Evolutionary conservation across 2,888 invertebrate species (phyloP).

Genomic region (Dynastes maya): DNA sequence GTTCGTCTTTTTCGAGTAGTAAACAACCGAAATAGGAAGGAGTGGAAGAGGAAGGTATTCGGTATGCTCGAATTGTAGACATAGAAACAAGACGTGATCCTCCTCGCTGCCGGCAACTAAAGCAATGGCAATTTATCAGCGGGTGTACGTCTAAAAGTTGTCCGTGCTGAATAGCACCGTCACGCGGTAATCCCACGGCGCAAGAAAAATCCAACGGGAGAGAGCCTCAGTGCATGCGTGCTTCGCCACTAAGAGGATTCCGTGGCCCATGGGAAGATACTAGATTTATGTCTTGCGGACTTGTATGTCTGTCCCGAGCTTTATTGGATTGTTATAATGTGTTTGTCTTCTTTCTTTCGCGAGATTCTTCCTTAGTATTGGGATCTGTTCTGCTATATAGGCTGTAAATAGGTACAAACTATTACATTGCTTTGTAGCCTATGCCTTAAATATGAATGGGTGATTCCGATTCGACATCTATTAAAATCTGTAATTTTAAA

Average conservation of each 20-base stretch:
- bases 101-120: constrained; percentile 33
- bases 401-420: too few relatives aligned
- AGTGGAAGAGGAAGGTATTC: constrained; percentile 28
- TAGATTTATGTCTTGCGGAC: constrained; percentile 69
- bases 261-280: constrained; percentile 63
- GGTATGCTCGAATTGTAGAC: constrained; percentile 46
- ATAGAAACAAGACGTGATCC: constrained; percentile 45
- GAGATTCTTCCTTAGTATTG: neutral
- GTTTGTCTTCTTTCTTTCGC: constrained; percentile 50
- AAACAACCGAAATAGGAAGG: constrained; percentile 19
- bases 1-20: constrained; percentile 29
- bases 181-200: constrained; percentile 60
- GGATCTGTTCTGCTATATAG: too few relatives aligned
- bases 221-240: constrained; percentile 61
- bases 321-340: constrained; percentile 68
- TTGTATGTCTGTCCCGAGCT: constrained; percentile 66
- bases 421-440: too few relatives aligned
- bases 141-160: constrained; percentile 49
- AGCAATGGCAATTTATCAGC: constrained; percentile 49
- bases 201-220: constrained; percentile 64
- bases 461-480: too few relatives aligned
- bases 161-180: constrained; percentile 45
- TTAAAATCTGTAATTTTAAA: too few relatives aligned
- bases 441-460: too few relatives aligned
- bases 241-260: constrained; percentile 66